These are phyloP conservation scores for Catostomus latipinnis DNA, from an alignment of 2,797 vertebrate genomes.

Conservation along the genomic window DNA sequence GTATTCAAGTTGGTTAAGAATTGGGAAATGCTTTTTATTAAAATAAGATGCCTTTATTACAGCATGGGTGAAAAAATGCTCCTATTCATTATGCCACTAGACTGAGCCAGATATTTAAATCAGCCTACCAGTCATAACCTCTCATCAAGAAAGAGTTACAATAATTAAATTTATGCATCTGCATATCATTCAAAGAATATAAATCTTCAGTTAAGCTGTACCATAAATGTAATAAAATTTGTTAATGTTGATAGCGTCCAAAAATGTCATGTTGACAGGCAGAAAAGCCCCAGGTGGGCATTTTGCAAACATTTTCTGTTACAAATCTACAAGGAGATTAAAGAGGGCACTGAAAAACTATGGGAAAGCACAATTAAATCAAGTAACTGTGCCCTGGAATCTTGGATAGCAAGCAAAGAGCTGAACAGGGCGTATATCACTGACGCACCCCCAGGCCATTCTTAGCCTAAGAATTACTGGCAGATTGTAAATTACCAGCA, in stretches of 20 bases:
- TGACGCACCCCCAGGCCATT: slow-evolving; percentile 92
- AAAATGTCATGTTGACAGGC: slow-evolving; percentile 62
- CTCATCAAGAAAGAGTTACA: slow-evolving; percentile 10
- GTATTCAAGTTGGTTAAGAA: no score
- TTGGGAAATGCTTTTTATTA: no score
- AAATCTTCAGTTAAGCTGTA: not conserved
- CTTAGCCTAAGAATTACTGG: slow-evolving; percentile 95
- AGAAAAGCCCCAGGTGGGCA: slow-evolving; percentile 59
- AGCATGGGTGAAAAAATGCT: not conserved
- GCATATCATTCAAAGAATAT: not conserved
- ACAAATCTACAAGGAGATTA: slow-evolving; percentile 36
- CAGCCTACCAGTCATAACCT: slow-evolving; percentile 26
- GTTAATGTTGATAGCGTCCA: not conserved
- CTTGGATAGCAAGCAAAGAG: slow-evolving; percentile 24
- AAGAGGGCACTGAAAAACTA: slow-evolving; percentile 26
- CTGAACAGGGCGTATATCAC: slow-evolving; percentile 73
- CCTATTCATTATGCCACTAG: slow-evolving; percentile 31
- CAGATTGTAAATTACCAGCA: slow-evolving; percentile 95
- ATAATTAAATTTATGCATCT: not conserved
- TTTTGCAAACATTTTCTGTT: slow-evolving; percentile 45
- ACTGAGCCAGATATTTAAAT: slow-evolving; percentile 34
- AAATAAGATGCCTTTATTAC: no score
- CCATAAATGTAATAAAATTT: slow-evolving; percentile 10
- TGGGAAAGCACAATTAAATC: slow-evolving; percentile 7
- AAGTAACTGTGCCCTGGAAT: slow-evolving; percentile 35